phyloP scores from a whole-genome alignment of 2,888 invertebrate genomes.

The Megamerina dolium region DNA sequence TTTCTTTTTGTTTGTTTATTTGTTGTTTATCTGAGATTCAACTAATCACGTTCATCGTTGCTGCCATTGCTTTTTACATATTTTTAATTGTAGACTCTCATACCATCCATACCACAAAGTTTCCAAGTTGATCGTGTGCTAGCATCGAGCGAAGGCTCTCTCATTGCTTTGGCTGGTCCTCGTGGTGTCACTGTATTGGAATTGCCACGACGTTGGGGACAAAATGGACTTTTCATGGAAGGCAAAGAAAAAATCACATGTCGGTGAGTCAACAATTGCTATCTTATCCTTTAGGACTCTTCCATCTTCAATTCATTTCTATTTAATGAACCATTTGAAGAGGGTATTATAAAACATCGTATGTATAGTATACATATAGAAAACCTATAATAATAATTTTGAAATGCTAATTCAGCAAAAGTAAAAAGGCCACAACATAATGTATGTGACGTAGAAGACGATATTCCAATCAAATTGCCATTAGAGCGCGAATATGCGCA shows the following conservation, averaged over 20 bases:
- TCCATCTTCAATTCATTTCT: no score
- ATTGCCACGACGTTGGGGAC: conserved; percentile 63
- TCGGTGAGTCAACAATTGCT: conserved; percentile 30
- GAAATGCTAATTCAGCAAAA: no score
- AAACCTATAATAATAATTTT: no score
- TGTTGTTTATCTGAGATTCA: no score
- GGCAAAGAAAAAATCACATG: conserved; percentile 62
- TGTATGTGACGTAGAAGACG: no score
- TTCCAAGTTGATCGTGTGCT: conserved; percentile 61
- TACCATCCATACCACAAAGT: conserved; percentile 58
- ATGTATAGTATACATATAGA: no score
- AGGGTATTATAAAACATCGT: no score
- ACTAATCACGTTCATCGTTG: no score
- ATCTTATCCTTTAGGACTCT: conserved; percentile 5
- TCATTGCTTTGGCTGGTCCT: conserved; percentile 60
- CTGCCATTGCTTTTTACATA: no score
- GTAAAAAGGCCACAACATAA: no score
- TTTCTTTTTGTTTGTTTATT: no score
- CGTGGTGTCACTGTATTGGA: conserved; percentile 62
- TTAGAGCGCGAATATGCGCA: conserved; percentile 26
- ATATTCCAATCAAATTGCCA: conserved; percentile 35
- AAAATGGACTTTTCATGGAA: conserved; percentile 58
- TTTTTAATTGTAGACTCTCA: conserved; percentile 55
- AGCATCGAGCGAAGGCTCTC: conserved; percentile 58
- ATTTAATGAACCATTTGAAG: no score